Evolutionary conservation across 2,888 invertebrate species (phyloP), one percentile per base, ranked within the genome.

Genomic region (Rosalia funebris): DNA sequence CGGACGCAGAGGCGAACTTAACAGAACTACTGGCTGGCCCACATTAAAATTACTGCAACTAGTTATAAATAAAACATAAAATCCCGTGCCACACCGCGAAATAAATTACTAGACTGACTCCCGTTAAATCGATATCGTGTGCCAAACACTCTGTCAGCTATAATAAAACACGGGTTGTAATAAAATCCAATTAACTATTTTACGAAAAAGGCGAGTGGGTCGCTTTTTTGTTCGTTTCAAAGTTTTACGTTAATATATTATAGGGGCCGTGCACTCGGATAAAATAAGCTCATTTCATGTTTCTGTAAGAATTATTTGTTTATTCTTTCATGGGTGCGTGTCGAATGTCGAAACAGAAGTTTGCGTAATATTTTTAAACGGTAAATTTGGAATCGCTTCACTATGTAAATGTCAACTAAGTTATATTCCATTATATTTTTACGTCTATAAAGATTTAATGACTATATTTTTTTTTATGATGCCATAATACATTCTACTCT

Each of bases 51-150:
- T 25, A 25, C 37, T n/a, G 37, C 50, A 41, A 50, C 50, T 50
- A 50, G 25, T 50, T 50, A 50, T 50, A 50, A 50, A 50, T 50
- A 50, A 50, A 50, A 50, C 50, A 50, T 48, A 34, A 39, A 39
- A 50, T 50, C 50, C 39, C 25, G 37, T 36, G 39, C 25, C 39
- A 36, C 36, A 48, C 48, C 37, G 16, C 50, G 39, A 50, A 50
- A 50, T 50, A 50, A 50, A 50, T 39, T 19, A 25, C 39, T 20
- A 15, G 39, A 36, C 25, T 15, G 25, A 32, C 36, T 36, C 48
- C 48, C 17, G 31, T 25, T 39, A 25, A 50, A 50, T 50, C 50
- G 41, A 50, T 50, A 50, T 25, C 41, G 25, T 25, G 15, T 50
- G 50, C 50, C 50, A 50, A 50, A 50, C 50, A 39, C 39, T 50